Evolutionary conservation across 2,113 vertebrate genomes (phyloP).

Genomic region (Glaucidium brasilianum): DNA sequence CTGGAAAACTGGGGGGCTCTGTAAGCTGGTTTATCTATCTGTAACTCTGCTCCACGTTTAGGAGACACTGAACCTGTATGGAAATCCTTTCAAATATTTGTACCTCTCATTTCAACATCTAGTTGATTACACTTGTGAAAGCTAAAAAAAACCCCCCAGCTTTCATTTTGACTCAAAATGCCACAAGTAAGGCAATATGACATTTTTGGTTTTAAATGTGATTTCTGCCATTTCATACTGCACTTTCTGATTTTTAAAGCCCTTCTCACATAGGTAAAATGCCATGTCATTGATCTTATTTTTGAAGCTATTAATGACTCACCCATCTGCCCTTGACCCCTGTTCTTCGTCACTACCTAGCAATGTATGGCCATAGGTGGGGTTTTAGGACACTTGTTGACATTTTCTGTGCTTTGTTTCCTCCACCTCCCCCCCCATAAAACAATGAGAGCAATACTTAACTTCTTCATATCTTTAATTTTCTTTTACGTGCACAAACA

Average conservation of each 20-base stretch:
- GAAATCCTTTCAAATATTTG: background rate
- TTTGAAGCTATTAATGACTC: background rate
- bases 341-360: background rate
- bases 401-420: background rate
- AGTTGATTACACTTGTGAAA: background rate
- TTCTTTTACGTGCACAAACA: background rate
- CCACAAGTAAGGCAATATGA: background rate
- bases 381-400: background rate
- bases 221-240: background rate
- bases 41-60: background rate
- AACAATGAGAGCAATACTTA: background rate
- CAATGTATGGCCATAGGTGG: background rate
- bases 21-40: background rate
- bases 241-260: background rate
- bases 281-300: background rate
- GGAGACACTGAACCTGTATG: background rate
- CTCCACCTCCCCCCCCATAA: background rate
- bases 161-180: background rate
- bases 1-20: background rate
- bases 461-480: background rate
- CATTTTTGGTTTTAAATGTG: background rate
- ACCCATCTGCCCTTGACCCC: background rate
- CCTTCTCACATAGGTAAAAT: background rate
- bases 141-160: background rate
- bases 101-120: background rate